Percentiles rank a stretch among this genome's conserved stretches.
These are phyloP conservation scores for Dicyrtoma fusca DNA, from an alignment of 2,888 invertebrate genomes.

Conservation along the genomic window DNA sequence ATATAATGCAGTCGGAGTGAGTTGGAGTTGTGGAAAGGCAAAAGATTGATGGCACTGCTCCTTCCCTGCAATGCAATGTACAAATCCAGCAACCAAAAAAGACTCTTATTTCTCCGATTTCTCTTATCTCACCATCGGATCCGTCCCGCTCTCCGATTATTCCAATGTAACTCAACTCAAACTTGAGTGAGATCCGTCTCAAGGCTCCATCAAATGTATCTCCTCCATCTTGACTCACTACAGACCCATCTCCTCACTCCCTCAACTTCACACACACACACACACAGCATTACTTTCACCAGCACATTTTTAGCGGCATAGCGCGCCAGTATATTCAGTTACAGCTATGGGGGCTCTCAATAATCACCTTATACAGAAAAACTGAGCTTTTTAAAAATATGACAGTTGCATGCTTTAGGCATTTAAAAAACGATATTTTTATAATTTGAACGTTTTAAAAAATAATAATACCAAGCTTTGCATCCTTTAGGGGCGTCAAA, in stretches of 20 bases:
- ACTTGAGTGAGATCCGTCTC: constrained; percentile 8
- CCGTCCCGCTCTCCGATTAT: constrained; percentile 27
- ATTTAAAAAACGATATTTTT: no score
- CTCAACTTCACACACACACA: not conserved
- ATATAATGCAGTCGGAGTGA: constrained; percentile 2
- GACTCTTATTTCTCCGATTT: constrained; percentile 35
- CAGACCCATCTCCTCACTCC: not conserved
- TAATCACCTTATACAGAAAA: no score
- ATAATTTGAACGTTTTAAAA: no score
- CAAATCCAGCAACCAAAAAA: constrained; percentile 31
- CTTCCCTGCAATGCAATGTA: constrained; percentile 35
- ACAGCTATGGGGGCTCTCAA: no score
- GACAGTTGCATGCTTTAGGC: no score
- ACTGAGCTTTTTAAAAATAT: no score
- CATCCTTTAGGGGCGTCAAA: no score
- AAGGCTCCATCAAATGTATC: not conserved
- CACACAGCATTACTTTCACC: not conserved
- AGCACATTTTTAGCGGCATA: no score
- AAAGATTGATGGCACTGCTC: constrained; percentile 39
- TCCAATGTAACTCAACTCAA: not conserved
- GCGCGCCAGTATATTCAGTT: no score
- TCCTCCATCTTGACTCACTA: not conserved
- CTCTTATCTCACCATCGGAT: constrained; percentile 35
- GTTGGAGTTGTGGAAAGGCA: constrained; percentile 22
- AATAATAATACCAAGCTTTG: no score